These are phyloP conservation scores for Calameuta idolon DNA, from an alignment of 2,888 invertebrate genomes.

Conservation along the genomic window DNA sequence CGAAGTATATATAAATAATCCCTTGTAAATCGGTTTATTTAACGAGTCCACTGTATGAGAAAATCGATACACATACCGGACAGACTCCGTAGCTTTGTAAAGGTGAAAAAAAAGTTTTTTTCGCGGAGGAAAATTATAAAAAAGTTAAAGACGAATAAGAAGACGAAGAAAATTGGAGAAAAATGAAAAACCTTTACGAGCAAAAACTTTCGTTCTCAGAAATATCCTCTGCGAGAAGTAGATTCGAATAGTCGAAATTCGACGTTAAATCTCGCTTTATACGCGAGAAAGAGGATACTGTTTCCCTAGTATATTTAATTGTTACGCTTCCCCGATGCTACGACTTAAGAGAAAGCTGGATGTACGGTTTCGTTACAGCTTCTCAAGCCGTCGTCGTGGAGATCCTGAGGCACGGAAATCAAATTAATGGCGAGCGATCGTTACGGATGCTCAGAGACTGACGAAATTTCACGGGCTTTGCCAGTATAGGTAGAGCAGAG, in stretches of 20 bases:
- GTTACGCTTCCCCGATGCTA: not conserved
- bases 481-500: not conserved
- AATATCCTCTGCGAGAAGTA: not conserved
- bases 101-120: not conserved
- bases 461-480: not conserved
- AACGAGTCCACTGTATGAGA: not conserved
- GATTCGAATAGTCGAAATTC: not conserved
- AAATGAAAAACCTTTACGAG: not conserved
- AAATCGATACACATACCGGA: not conserved
- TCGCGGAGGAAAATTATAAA: not conserved
- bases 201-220: not conserved
- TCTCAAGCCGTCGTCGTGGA: not conserved
- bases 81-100: not conserved
- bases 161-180: not conserved
- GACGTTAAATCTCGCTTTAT: not conserved
- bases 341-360: not conserved
- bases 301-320: not conserved
- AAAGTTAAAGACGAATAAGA: not conserved
- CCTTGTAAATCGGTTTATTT: not conserved
- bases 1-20: not conserved
- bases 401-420: constrained; percentile 1
- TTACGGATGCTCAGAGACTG: not conserved
- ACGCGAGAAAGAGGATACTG: not conserved
- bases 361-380: not conserved
- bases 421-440: constrained; percentile 6